Evolutionary conservation across 2,113 vertebrate species (phyloP).

Genomic region (Meriones unguiculatus): DNA sequence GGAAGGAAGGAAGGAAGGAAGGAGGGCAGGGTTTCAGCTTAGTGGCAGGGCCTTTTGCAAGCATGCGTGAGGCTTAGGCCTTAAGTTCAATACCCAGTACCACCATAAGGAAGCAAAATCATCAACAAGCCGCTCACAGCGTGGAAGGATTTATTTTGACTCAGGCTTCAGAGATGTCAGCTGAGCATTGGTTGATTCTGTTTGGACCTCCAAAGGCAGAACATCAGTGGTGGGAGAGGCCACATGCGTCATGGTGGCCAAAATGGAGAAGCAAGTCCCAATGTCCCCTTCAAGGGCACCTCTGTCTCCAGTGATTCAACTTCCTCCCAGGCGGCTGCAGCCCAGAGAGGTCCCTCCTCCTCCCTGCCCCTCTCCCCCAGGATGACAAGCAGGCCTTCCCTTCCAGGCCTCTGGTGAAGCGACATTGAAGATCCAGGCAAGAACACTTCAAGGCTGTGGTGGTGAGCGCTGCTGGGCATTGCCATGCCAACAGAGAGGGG

Average conservation of each 20-base stretch:
- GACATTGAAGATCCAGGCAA: not conserved
- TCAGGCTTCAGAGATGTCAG: not conserved
- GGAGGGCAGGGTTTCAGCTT: not conserved
- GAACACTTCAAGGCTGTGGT: not conserved
- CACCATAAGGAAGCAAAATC: not conserved
- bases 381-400: not conserved
- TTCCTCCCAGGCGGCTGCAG: too few species aligned
- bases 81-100: not conserved
- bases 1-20: not conserved
- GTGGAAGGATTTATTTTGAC: not conserved
- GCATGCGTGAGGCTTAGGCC: not conserved
- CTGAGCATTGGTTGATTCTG: not conserved
- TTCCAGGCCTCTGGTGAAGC: not conserved
- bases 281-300: not conserved
- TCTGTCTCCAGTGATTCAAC: not conserved
- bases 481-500: not conserved
- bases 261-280: not conserved
- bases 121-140: not conserved
- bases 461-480: not conserved
- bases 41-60: not conserved
- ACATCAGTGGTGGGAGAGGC: not conserved
- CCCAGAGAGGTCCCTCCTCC: too few species aligned
- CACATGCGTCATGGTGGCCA: not conserved
- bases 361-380: not conserved
- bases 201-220: too few species aligned